Conservation (phyloP, 2,113 vertebrate genomes). For the Corythornis cristatus region DNA sequence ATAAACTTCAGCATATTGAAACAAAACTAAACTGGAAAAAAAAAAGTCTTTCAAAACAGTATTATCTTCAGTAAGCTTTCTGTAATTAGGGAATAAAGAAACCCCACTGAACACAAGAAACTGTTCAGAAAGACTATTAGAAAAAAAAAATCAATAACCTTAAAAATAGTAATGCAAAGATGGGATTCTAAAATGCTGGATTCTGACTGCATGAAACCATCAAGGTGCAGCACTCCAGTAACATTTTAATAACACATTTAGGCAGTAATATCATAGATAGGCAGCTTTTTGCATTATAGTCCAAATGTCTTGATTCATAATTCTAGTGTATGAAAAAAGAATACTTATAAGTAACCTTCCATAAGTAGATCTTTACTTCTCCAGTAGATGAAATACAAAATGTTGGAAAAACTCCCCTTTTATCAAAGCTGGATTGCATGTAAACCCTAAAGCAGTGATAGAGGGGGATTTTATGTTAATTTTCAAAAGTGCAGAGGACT, state of each 20-base stretch:
- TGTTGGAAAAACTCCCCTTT: background rate
- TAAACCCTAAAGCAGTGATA: background rate
- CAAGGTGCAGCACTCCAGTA: constrained; percentile 68
- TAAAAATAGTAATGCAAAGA: constrained; percentile 69
- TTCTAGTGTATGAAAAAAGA: constrained; percentile 19
- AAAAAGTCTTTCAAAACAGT: constrained; percentile 23
- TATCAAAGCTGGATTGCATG: background rate
- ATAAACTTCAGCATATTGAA: constrained; percentile 53
- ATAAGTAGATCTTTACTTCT: constrained; percentile 64
- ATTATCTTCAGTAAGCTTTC: constrained; percentile 47
- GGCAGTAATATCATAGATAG: constrained; percentile 54
- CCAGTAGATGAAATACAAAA: constrained; percentile 15
- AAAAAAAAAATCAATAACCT: constrained; percentile 67
- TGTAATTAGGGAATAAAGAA: constrained; percentile 70
- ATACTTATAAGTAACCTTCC: constrained; percentile 23
- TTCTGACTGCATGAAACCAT: constrained; percentile 68
- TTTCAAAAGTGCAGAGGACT: background rate
- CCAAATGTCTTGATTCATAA: constrained; percentile 58
- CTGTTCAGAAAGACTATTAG: constrained; percentile 68
- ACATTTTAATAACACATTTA: constrained; percentile 71
- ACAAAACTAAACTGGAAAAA: constrained; percentile 31
- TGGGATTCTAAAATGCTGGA: constrained; percentile 60
- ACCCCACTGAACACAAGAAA: constrained; percentile 50
- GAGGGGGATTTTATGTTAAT: background rate
- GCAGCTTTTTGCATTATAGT: constrained; percentile 50